phyloP scores from a whole-genome alignment of 1,140 invertebrate species.

The Paraescarpia echinospica region DNA sequence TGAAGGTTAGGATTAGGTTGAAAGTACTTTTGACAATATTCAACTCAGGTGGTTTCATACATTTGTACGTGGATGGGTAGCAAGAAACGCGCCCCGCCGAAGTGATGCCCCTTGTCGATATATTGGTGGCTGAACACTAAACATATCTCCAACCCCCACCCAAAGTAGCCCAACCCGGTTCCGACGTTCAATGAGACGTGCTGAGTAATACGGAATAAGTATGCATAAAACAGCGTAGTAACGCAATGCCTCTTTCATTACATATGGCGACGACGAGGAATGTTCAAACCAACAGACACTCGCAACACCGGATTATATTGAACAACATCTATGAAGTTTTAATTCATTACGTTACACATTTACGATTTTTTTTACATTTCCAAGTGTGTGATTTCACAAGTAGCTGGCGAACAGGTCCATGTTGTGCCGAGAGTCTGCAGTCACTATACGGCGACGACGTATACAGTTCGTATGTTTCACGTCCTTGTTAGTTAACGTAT shows the following conservation, averaged over 20 bases:
- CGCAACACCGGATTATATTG: neutral
- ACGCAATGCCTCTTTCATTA: neutral
- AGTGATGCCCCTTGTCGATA: no score
- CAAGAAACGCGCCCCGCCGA: no score
- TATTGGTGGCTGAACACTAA: no score
- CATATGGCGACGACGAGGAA: neutral
- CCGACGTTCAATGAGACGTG: no score
- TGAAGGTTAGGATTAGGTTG: no score
- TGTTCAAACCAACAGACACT: neutral
- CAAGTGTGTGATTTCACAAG: conserved; percentile 5
- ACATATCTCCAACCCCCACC: no score
- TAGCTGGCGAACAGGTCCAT: neutral
- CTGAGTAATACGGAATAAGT: no score
- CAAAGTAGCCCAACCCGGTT: no score
- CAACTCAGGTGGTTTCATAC: no score
- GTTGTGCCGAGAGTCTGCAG: neutral
- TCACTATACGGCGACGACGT: neutral
- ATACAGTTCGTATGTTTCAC: neutral
- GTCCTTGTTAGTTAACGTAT: neutral
- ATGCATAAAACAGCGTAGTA: no score
- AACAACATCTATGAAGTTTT: neutral
- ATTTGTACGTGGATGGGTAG: no score
- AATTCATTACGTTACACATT: neutral
- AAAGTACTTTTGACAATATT: no score
- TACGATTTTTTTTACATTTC: neutral